Percentiles rank a stretch among this genome's conserved stretches.
phyloP scores from a whole-genome alignment of 2,888 invertebrate genomes.

The Desoria tigrina region DNA sequence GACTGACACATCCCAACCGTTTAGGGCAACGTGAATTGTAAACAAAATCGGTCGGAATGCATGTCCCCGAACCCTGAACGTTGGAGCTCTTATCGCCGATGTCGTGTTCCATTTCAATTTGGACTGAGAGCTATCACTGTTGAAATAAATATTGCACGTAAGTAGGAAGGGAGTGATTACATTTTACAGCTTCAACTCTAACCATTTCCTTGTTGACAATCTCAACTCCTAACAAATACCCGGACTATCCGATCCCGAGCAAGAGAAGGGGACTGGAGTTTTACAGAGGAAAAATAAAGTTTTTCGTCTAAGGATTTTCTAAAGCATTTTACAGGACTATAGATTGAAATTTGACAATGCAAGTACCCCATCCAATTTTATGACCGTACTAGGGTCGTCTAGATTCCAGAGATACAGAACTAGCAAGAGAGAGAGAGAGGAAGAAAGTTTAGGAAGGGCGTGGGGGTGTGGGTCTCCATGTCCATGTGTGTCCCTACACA shows the following conservation, averaged over 20 bases:
- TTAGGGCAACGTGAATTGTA: background rate
- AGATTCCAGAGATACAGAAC: slow-evolving; percentile 8
- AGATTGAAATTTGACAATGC: slow-evolving; percentile 15
- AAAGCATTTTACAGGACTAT: background rate
- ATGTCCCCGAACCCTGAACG: no score
- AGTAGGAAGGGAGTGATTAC: slow-evolving; percentile 1
- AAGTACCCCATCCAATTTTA: background rate
- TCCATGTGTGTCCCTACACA: no score
- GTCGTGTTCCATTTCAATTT: slow-evolving; percentile 19
- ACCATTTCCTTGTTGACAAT: slow-evolving; percentile 11
- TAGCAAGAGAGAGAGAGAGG: no score
- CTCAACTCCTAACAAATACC: background rate
- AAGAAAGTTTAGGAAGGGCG: no score
- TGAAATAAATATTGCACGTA: slow-evolving; percentile 12
- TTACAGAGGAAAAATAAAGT: background rate
- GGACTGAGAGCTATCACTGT: slow-evolving; percentile 14
- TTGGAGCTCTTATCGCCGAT: background rate
- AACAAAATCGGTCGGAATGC: no score
- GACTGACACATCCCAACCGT: slow-evolving; percentile 2
- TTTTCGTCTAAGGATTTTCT: background rate
- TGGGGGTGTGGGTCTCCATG: no score
- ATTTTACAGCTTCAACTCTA: slow-evolving; percentile 8
- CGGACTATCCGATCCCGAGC: no score
- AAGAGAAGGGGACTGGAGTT: no score
- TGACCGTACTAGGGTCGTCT: background rate